Conservation (phyloP, 2,888 invertebrate species). For the Sarcophaga rosellei region DNA sequence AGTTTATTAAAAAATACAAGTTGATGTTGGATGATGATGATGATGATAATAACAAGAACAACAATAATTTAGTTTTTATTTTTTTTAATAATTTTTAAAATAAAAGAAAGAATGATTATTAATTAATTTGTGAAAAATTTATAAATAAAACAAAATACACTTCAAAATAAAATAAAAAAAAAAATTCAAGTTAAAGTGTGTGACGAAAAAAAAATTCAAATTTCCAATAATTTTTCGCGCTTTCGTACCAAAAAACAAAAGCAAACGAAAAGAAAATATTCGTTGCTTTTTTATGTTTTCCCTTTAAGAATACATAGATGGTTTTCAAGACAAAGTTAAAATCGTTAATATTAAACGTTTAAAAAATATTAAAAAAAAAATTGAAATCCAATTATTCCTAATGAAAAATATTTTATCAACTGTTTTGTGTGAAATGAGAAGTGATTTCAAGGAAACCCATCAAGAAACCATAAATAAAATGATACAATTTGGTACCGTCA, state of each 20-base stretch:
- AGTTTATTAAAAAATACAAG: not conserved
- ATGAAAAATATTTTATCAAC: constrained; percentile 79
- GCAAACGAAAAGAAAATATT: too few relatives aligned
- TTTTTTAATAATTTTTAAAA: not conserved
- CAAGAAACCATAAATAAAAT: constrained; percentile 83
- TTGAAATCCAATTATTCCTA: constrained; percentile 56
- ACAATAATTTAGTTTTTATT: constrained; percentile 30
- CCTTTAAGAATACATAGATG: too few relatives aligned
- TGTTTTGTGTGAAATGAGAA: constrained; percentile 81
- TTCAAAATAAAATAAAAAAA: not conserved
- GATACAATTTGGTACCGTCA: constrained; percentile 86
- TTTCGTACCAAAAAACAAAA: too few relatives aligned
- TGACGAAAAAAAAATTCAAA: too few relatives aligned
- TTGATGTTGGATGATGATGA: too few relatives aligned
- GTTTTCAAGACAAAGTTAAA: too few relatives aligned
- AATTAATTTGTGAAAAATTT: not conserved
- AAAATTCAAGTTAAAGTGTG: not conserved
- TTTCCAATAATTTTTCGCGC: too few relatives aligned
- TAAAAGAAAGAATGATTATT: not conserved
- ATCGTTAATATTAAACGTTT: too few relatives aligned
- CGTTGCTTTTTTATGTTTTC: too few relatives aligned
- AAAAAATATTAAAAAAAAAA: not conserved
- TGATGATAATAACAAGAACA: not conserved
- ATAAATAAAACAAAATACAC: too few relatives aligned
- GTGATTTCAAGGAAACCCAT: constrained; percentile 81